These are phyloP conservation scores for Arge pagana DNA, from an alignment of 2,888 invertebrate species.

Conservation along the genomic window DNA sequence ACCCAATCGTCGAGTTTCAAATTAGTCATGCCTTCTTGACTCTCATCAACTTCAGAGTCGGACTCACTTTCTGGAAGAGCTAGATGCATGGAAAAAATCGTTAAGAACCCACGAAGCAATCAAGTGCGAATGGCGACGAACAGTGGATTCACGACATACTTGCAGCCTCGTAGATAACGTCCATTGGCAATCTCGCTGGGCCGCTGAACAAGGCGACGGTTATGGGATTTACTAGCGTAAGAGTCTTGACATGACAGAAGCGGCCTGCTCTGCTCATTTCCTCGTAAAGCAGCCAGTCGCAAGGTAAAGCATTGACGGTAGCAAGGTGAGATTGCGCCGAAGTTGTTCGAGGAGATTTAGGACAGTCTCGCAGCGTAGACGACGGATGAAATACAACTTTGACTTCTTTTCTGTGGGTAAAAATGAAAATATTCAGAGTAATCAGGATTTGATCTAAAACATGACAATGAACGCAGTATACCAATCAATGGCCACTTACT, in stretches of 20 bases:
- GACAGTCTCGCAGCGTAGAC: constrained; percentile 62
- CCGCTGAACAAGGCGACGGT: constrained; percentile 82
- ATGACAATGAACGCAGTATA: neutral
- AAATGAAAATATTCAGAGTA: neutral
- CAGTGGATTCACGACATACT: constrained; percentile 38
- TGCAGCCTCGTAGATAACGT: constrained; percentile 55
- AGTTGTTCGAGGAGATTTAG: constrained; percentile 47
- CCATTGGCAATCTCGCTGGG: constrained; percentile 66
- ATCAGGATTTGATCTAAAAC: neutral
- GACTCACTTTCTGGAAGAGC: constrained; percentile 53
- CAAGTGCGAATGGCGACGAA: neutral
- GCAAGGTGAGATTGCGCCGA: constrained; percentile 52
- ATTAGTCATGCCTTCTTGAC: constrained; percentile 58
- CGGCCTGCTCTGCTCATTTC: constrained; percentile 77
- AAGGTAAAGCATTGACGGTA: constrained; percentile 62
- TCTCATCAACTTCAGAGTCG: constrained; percentile 63
- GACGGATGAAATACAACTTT: constrained; percentile 68
- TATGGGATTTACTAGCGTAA: constrained; percentile 80
- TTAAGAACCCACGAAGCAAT: too few species aligned
- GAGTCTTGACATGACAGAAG: constrained; percentile 75
- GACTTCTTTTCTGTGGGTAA: constrained; percentile 62
- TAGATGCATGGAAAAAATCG: constrained; percentile 24
- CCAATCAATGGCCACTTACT: constrained; percentile 56
- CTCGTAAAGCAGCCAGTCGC: constrained; percentile 87
- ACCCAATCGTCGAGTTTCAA: constrained; percentile 78